Base-by-base conservation (phyloP, 2,113 vertebrate genomes). In the Hippocampus barbouri region DNA sequence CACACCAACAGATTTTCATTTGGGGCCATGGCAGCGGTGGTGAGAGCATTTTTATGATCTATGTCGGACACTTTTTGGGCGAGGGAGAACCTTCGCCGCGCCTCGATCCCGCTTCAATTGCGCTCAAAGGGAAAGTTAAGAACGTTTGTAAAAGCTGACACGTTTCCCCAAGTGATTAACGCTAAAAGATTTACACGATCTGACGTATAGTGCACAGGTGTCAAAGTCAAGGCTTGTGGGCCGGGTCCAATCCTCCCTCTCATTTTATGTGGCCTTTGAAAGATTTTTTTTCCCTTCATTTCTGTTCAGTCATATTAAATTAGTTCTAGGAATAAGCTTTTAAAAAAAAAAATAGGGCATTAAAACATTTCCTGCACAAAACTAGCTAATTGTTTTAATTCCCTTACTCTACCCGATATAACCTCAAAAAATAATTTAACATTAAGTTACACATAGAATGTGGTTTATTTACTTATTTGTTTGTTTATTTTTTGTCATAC, bases 1-100 rank as follows among this genome's bases (percentile, higher is more conserved):
- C 70, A 49, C 45, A 68, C 62, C 74, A 59, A 56, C 56, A 72
- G n/a, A 56, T 65, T 77, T 77, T 68, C 77, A 49, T 74, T 63
- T 60, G 78, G 27, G 76, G 75, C 79, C 62, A 77, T n/a, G 56
- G 30, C 18, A 2, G 20, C 15, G 40, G 70, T 63, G 51, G 53
- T 25, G 74, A 70, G 49, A 82, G 75, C 75, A 65, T 20, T 49
- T 75, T 61, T 47, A 72, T 61, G 27, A 34, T 63, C 34, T 21
- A 8, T 57, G 53, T 54, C 23, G 0, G 65, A 70, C 70, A 67
- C 30, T 38, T 66, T 73, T 41, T n/a, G 27, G 74, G 56, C 45
- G 64, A 34, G 0, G 77, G 51, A 57, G 67, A 66, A 75, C 27
- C 64, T 68, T 75, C 21, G 41, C 18, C 12, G 56, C 14, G 25